Percentiles rank a stretch among this genome's conserved stretches.
Evolutionary conservation across 1,140 invertebrate genomes (phyloP).

Genomic region (Charaxes varanes): DNA sequence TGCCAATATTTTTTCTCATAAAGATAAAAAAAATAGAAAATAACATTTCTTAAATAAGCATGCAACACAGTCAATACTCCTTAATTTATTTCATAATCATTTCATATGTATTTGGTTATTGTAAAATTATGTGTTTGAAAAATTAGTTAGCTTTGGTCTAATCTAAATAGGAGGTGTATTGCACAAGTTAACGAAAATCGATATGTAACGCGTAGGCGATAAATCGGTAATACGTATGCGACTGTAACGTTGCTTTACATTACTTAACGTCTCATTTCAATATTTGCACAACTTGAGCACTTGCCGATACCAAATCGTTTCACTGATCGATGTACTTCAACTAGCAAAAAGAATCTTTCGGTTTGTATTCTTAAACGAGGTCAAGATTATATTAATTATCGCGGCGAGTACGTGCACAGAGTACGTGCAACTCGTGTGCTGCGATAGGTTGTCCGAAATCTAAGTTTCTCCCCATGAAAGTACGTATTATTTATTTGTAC

Average conservation of each 20-base stretch:
- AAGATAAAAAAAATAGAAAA: no score
- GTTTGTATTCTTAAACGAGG: conserved; percentile 44
- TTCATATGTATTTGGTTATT: no score
- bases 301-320: conserved; percentile 17
- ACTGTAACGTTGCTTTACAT: conserved; percentile 25
- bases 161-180: conserved; percentile 41
- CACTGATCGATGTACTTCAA: conserved; percentile 20
- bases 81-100: no score
- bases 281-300: conserved; percentile 42
- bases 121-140: no score
- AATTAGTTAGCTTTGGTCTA: conserved; percentile 28
- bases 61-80: no score
- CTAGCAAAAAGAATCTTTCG: conserved; percentile 32
- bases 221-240: conserved; percentile 16
- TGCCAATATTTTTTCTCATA: no score
- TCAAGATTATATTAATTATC: conserved; percentile 64
- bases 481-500: conserved; percentile 3
- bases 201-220: conserved; percentile 9
- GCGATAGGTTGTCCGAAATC: conserved; percentile 6
- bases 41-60: no score
- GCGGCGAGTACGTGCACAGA: conserved; percentile 11
- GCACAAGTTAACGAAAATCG: conserved; percentile 44
- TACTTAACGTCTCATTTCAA: conserved; percentile 29
- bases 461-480: neutral
- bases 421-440: conserved; percentile 1